Conservation (phyloP, 2,113 vertebrate genomes). For the Oceanites oceanicus region DNA sequence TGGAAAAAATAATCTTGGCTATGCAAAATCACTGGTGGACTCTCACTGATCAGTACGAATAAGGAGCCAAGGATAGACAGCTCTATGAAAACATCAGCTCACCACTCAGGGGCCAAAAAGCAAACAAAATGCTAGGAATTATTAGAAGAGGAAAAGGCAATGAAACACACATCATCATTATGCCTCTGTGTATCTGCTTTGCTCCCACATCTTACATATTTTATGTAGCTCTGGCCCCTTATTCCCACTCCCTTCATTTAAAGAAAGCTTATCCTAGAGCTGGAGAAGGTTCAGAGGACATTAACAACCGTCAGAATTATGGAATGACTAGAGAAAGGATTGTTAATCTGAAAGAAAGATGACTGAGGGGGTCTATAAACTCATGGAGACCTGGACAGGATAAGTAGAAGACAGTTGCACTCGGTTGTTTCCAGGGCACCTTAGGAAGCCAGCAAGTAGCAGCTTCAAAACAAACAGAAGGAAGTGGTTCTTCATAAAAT, state of each 20-base stretch:
- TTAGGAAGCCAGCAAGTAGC: background rate
- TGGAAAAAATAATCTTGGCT: background rate
- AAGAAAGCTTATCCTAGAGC: background rate
- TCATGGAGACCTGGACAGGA: background rate
- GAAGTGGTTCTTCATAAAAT: conserved; percentile 5
- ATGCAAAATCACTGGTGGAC: background rate
- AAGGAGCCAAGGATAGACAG: background rate
- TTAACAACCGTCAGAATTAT: background rate
- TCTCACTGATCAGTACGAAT: background rate
- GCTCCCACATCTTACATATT: background rate
- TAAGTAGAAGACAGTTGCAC: background rate
- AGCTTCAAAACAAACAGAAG: background rate
- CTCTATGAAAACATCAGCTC: background rate
- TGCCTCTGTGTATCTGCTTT: background rate
- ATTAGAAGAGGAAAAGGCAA: background rate
- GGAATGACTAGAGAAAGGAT: background rate
- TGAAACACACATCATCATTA: background rate
- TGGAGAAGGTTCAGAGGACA: background rate
- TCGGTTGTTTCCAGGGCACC: background rate
- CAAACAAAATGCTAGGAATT: background rate
- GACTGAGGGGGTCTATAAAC: background rate
- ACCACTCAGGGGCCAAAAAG: background rate
- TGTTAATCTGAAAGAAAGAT: background rate
- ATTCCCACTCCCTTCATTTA: background rate
- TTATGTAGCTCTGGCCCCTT: background rate